Percentiles rank a stretch among this genome's conserved stretches.
phyloP scores from a whole-genome alignment of 1,140 invertebrate species.

The Apis cerana region DNA sequence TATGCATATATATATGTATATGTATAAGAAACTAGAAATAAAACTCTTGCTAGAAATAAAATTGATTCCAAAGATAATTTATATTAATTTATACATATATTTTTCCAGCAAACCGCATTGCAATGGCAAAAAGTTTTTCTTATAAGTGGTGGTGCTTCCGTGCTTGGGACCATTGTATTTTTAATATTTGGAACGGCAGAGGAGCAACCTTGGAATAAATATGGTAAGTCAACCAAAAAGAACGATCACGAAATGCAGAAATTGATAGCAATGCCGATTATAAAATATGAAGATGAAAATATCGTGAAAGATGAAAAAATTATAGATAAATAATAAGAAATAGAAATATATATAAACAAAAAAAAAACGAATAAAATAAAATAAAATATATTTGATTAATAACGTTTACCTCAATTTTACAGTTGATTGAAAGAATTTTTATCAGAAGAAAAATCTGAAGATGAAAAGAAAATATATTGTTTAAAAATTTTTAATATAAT shows the following conservation, averaged over 20 bases:
- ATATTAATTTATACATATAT: conserved; percentile 14
- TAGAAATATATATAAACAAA: not conserved
- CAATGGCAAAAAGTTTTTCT: conserved; percentile 86
- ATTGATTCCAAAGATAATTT: not conserved
- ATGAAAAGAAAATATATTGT: not conserved
- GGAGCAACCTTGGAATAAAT: conserved; percentile 84
- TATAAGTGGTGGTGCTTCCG: conserved; percentile 82
- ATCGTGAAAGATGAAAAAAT: conserved; percentile 13
- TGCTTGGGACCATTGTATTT: conserved; percentile 82
- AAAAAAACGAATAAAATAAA: not conserved
- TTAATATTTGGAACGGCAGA: conserved; percentile 83
- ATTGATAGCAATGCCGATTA: not conserved
- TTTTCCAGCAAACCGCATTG: conserved; percentile 84
- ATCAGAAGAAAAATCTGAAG: not conserved
- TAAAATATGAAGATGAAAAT: conserved; percentile 6
- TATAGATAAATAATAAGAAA: not conserved
- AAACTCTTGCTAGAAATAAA: not conserved
- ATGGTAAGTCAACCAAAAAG: conserved; percentile 22
- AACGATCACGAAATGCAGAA: conserved; percentile 50
- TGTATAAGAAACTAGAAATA: not conserved
- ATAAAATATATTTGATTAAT: not conserved
- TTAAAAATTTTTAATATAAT: not conserved
- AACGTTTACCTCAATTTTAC: not conserved
- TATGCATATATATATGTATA: not conserved
- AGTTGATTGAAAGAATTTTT: not conserved